Evolutionary conservation across 2,888 invertebrate genomes (phyloP).

Genomic region (Galerucella calmariensis): DNA sequence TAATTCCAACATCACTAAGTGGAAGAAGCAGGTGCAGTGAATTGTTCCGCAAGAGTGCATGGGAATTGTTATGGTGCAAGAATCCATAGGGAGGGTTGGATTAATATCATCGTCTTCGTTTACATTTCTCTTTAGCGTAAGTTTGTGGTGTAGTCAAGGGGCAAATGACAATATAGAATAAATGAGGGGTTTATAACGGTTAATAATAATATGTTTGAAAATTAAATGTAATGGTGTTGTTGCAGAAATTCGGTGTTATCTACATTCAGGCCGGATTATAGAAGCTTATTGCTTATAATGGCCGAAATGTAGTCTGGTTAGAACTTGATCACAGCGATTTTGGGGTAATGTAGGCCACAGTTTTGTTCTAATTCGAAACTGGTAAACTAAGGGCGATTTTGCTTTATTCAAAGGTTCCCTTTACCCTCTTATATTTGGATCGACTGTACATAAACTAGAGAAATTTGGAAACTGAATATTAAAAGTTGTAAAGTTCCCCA

Average conservation of each 20-base stretch:
- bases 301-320: too few relatives aligned
- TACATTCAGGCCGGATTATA: too few relatives aligned
- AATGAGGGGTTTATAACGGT: background rate
- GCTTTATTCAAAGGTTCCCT: too few relatives aligned
- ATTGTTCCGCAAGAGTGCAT: constrained; percentile 44
- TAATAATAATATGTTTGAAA: background rate
- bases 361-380: too few relatives aligned
- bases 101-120: constrained; percentile 30
- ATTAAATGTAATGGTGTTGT: background rate
- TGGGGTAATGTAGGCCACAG: too few relatives aligned
- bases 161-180: background rate
- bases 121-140: background rate
- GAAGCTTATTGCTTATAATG: too few relatives aligned
- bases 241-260: background rate
- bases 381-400: too few relatives aligned
- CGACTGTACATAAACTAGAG: too few relatives aligned
- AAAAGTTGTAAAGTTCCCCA: too few relatives aligned
- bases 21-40: constrained; percentile 42
- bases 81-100: constrained; percentile 22
- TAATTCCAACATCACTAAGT: constrained; percentile 4
- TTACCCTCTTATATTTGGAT: too few relatives aligned
- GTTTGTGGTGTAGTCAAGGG: background rate
- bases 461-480: too few relatives aligned
- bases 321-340: too few relatives aligned
- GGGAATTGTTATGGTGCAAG: constrained; percentile 41